phyloP scores from a whole-genome alignment of 2,113 vertebrate genomes.

The Dissostichus mawsoni region DNA sequence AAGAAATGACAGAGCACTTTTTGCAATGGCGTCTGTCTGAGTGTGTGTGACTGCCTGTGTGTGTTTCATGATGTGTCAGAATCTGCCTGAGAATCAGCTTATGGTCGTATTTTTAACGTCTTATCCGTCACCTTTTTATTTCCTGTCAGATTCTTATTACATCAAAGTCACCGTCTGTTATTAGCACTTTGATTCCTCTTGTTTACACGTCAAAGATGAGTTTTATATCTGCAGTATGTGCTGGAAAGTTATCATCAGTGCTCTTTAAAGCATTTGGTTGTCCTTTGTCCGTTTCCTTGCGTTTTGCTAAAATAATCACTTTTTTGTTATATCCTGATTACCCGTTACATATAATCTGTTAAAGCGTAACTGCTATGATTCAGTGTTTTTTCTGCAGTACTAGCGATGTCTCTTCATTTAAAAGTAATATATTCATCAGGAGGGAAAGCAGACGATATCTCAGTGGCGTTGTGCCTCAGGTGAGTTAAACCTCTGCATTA shows the following conservation, averaged over 20 bases:
- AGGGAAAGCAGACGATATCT: conserved; percentile 31
- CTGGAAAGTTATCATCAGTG: background rate
- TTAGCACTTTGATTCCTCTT: too few relatives aligned
- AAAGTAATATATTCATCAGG: conserved; percentile 39
- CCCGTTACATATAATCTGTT: too few relatives aligned
- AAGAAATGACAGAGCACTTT: conserved; percentile 69
- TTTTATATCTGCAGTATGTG: background rate
- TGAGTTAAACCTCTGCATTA: conserved; percentile 7
- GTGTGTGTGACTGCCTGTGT: conserved; percentile 19
- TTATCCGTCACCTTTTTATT: background rate
- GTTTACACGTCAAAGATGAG: too few relatives aligned
- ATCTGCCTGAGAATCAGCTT: background rate
- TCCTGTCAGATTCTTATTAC: background rate
- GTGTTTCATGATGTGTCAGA: conserved; percentile 3
- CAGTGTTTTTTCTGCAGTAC: background rate
- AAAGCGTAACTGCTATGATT: background rate
- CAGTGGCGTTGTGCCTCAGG: conserved; percentile 18
- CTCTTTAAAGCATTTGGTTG: background rate
- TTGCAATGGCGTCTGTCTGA: conserved; percentile 39
- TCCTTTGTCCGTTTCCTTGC: background rate
- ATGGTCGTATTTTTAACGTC: background rate
- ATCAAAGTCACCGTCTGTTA: background rate
- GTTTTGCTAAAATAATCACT: background rate
- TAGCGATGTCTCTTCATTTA: background rate
- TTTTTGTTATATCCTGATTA: background rate